Evolutionary conservation across 2,888 invertebrate species (phyloP), one percentile per base, ranked within the genome.

Genomic region (Euphydryas editha): DNA sequence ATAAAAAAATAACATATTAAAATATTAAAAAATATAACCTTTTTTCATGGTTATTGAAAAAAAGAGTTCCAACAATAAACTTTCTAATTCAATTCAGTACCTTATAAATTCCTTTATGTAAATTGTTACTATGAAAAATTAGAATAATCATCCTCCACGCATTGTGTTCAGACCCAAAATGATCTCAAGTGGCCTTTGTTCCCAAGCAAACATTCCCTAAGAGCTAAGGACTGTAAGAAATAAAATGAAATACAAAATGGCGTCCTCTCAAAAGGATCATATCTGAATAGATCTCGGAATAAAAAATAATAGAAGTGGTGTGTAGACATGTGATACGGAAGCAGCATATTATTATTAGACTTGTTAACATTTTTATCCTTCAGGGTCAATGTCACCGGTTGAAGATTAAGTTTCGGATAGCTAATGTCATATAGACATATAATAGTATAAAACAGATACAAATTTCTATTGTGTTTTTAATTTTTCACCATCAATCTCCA

Each of bases 201-300:
- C 60, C 65, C 54, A 58, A 62, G 58, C 59, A 68, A 61, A 68
- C 59, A 68, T 65, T 55, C 47, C 42, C 59, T 58, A 30, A 59
- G 42, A 59, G 59, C 59, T 59, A 36, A 54, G 54, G 15, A 65
- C 56, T 17, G 37, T 54, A 56, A 55, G 47, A 68, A 66, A 64
- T 62, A 65, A 64, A 67, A 62, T 58, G 56, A 65, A 59, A 65
- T 59, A 67, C 59, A 65, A 62, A 62, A 67, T 62, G 56, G 62
- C 70, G 59, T 42, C 56, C 62, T 62, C 44, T 68, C 42, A 37
- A 65, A 46, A 62, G 64, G 46, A 67, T 67, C 56, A 70, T 62
- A 59, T 70, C 67, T 68, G 58, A 65, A 65, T 65, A 59, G 55
- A 57, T 51, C 42, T 15, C 21, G 39, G 10, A 47, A 36, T 17